Evolutionary conservation across 2,113 vertebrate genomes (phyloP).

Genomic region (Nibea coibor): DNA sequence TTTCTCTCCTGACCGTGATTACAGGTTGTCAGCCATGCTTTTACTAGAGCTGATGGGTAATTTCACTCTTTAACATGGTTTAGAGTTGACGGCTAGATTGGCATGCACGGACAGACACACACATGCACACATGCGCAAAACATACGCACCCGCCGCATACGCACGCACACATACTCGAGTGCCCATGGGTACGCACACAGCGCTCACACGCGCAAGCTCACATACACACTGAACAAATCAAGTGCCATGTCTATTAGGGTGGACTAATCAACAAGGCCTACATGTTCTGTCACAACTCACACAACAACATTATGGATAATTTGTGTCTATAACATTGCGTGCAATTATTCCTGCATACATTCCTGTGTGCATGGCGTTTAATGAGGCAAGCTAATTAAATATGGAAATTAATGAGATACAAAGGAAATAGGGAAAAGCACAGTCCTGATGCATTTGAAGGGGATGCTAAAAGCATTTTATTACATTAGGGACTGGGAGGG

Average conservation of each 20-base stretch:
- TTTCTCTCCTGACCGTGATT: conserved; percentile 78
- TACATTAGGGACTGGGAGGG: conserved; percentile 69
- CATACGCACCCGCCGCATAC: neutral
- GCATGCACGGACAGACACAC: conserved; percentile 25
- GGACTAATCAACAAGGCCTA: conserved; percentile 74
- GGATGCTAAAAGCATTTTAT: conserved; percentile 82
- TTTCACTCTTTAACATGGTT: conserved; percentile 83
- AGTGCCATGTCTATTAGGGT: conserved; percentile 71
- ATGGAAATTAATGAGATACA: conserved; percentile 83
- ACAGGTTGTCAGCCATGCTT: conserved; percentile 84
- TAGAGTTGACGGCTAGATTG: conserved; percentile 72
- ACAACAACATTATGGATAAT: conserved; percentile 78
- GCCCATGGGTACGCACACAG: conserved; percentile 34
- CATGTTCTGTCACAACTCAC: conserved; percentile 76
- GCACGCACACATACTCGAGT: conserved; percentile 22
- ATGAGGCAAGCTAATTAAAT: conserved; percentile 85
- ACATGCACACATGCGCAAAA: conserved; percentile 2
- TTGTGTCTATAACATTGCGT: conserved; percentile 75
- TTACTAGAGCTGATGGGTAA: conserved; percentile 80
- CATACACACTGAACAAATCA: conserved; percentile 67
- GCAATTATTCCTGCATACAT: conserved; percentile 79
- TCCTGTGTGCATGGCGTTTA: conserved; percentile 76
- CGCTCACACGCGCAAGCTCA: neutral
- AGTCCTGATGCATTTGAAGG: conserved; percentile 77
- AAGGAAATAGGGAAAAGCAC: conserved; percentile 75